Base-by-base conservation (phyloP, 2,113 vertebrate species). In the Apodemus speciosus region DNA sequence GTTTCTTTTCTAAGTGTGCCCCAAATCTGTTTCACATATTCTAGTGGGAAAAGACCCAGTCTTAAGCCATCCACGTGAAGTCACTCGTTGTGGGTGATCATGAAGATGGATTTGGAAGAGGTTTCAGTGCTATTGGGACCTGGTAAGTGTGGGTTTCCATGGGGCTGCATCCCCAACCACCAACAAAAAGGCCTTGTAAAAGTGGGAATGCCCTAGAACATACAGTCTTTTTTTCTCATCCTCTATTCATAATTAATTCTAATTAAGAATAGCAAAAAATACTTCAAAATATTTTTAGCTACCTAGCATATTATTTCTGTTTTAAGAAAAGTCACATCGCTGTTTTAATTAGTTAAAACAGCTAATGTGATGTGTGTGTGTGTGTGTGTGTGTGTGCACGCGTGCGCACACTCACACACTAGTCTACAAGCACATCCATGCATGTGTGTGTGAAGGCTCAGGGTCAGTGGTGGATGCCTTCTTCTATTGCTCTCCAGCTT, bases 211-310 rank as follows among this genome's bases (percentile, higher is more conserved):
- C 35, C 56, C 43, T 79, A 66, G 86, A 72, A 75, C 21, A 40
- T 15, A 20, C 7, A 30, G 35, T n/a, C 76, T 75, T 58, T 69
- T 25, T 56, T n/a, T 30, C 15, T 60, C 4, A 76, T 35, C 58
- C 3, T 80, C n/a, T 38, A 53, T 25, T 49, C 25, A 77, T 7
- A 71, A 43, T 77, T 71, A 46, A 60, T 73, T 49, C 27, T 94
- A 91, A 62, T 73, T 25, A 91, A 92, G 51, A 51, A 15, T 68
- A 81, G 1, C 43, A 92, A 60, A 93, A 60, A 92, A 87, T 60
- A 71, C 85, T 60, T 62, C 53, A 58, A 90, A 75, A 84, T 85
- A 75, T 46, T 51, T 46, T 71, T 38, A 53, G 32, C 64, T 16
- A 38, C 14, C 38, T 38, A 69, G 46, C 46, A 2, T 86, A 86